Evolutionary conservation across 1,140 invertebrate species (phyloP).

Genomic region (Platyscapa corneri): DNA sequence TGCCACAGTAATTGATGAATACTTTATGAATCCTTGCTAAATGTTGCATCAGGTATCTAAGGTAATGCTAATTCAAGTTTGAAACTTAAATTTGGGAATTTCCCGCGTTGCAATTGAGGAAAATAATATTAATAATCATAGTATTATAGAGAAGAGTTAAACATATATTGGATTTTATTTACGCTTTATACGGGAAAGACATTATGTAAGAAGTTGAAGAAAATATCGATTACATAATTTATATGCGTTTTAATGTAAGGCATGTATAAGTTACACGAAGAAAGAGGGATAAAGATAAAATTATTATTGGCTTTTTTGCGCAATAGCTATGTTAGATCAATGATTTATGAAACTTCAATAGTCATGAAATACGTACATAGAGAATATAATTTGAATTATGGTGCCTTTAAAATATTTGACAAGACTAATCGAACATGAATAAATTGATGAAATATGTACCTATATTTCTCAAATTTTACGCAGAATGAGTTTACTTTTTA

Average conservation of each 20-base stretch:
- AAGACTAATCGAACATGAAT: background rate
- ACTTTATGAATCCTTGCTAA: background rate
- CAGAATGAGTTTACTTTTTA: background rate
- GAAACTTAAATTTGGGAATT: background rate
- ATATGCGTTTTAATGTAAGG: background rate
- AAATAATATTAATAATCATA: background rate
- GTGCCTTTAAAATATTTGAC: background rate
- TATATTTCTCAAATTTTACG: background rate
- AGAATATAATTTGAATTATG: background rate
- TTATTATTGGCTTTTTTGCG: background rate
- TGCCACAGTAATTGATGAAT: conserved; percentile 7
- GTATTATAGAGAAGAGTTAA: background rate
- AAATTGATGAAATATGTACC: background rate
- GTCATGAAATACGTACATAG: background rate
- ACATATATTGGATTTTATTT: background rate
- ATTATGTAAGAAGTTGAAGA: background rate
- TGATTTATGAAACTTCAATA: conserved; percentile 2
- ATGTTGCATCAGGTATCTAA: too few species aligned
- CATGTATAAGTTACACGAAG: background rate
- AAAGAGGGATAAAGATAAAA: background rate
- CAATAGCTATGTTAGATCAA: background rate
- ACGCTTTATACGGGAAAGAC: background rate
- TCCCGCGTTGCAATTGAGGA: too few species aligned
- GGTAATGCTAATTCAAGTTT: background rate
- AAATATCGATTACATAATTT: background rate